A percentile compares a stretch with the other conserved stretches of the same genome.
Evolutionary conservation across 2,888 invertebrate genomes (phyloP).

Genomic region (Acronicta psi): DNA sequence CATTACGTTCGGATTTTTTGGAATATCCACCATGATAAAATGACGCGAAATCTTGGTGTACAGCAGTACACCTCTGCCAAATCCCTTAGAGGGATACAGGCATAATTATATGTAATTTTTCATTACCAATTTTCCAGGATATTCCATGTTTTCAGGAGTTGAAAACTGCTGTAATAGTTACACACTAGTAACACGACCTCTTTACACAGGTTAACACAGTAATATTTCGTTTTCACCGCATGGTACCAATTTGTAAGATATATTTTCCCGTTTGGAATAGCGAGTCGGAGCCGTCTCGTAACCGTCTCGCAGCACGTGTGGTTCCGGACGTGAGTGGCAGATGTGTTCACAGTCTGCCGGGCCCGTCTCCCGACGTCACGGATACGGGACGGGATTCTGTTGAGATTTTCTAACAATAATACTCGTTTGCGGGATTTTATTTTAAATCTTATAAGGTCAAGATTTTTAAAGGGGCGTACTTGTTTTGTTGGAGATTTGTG

Average conservation of each 20-base stretch:
- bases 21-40: no score
- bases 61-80: no score
- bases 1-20: no score
- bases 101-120: no score
- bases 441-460: background rate
- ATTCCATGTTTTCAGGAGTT: no score
- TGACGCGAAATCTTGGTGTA: no score
- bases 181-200: background rate
- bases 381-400: slow-evolving; percentile 39
- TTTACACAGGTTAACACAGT: background rate
- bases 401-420: slow-evolving; percentile 44
- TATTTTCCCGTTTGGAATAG: slow-evolving; percentile 41
- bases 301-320: slow-evolving; percentile 29
- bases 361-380: slow-evolving; percentile 25
- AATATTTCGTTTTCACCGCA: slow-evolving; percentile 16
- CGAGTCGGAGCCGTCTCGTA: slow-evolving; percentile 4
- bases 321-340: slow-evolving; percentile 55
- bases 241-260: slow-evolving; percentile 22
- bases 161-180: no score
- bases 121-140: no score
- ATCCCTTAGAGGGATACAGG: no score
- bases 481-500: no score
- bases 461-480: background rate
- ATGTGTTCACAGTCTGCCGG: slow-evolving; percentile 47
- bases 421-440: slow-evolving; percentile 15